Percentiles rank a stretch among this genome's conserved stretches.
phyloP scores from a whole-genome alignment of 2,797 vertebrate species.

The Antennarius maculatus region DNA sequence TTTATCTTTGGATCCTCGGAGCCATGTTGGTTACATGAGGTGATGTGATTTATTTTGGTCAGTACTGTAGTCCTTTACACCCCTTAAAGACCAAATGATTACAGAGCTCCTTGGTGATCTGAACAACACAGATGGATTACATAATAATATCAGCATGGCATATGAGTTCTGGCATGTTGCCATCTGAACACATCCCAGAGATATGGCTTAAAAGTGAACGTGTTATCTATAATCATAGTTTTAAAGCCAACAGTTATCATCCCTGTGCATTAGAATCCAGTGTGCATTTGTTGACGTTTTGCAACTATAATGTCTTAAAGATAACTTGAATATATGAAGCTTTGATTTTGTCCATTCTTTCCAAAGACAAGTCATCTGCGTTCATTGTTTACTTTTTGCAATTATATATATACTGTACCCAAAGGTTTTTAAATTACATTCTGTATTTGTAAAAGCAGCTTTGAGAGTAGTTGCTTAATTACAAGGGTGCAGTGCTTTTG shows the following conservation, averaged over 20 bases:
- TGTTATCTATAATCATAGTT: conserved; percentile 43
- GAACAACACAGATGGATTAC: conserved; percentile 53
- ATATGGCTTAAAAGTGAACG: conserved; percentile 46
- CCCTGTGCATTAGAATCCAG: neutral
- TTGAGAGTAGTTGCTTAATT: neutral
- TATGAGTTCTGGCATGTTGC: conserved; percentile 40
- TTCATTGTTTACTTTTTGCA: neutral
- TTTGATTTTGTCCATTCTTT: neutral
- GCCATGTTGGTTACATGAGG: neutral
- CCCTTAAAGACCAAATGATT: conserved; percentile 47
- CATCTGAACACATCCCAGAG: conserved; percentile 24
- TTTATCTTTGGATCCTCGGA: neutral
- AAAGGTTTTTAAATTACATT: neutral
- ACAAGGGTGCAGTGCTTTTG: neutral
- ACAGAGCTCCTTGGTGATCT: conserved; percentile 36
- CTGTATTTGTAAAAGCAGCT: neutral
- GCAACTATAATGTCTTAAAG: neutral
- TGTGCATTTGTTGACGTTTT: neutral
- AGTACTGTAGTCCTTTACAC: conserved; percentile 34
- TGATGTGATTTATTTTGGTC: conserved; percentile 22
- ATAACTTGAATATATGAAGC: neutral
- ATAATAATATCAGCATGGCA: conserved; percentile 49
- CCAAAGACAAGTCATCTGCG: neutral
- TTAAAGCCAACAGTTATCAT: neutral
- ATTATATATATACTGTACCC: neutral